Evolutionary conservation across 2,113 vertebrate species (phyloP).

Genomic region (Martes martes): DNA sequence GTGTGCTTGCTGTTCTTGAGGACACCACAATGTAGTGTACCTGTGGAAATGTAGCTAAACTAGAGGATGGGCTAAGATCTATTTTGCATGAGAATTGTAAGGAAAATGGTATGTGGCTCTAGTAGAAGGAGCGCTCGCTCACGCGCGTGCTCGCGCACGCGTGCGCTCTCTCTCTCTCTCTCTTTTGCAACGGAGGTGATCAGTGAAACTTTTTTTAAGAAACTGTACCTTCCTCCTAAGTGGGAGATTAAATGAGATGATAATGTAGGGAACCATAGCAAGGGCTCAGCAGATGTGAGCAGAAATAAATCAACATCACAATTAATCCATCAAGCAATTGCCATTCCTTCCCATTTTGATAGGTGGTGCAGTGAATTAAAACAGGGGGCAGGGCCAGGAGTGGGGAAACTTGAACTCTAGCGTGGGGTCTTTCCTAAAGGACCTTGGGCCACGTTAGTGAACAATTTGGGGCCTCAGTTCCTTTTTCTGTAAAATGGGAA

Average conservation of each 20-base stretch:
- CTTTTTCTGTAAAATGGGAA: neutral
- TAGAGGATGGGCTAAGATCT: neutral
- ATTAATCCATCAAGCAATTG: neutral
- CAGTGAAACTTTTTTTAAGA: neutral
- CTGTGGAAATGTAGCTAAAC: neutral
- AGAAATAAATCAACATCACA: neutral
- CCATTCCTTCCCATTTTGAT: neutral
- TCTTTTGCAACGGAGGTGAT: neutral
- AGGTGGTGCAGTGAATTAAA: neutral
- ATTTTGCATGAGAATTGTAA: neutral
- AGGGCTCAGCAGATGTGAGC: neutral
- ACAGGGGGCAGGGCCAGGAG: neutral
- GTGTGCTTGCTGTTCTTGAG: neutral
- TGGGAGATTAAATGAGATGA: neutral
- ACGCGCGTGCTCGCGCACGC: too few species aligned
- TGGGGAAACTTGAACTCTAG: neutral
- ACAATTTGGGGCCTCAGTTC: neutral
- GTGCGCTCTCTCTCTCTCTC: neutral
- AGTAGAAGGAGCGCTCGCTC: neutral
- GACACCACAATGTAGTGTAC: neutral
- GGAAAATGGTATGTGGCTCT: neutral
- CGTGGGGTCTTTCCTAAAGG: neutral
- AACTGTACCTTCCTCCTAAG: neutral
- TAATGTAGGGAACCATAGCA: neutral
- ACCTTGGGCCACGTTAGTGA: neutral